A percentile compares a stretch with the other conserved stretches of the same genome.
These are phyloP conservation scores for Conops quadrifasciatus DNA, from an alignment of 2,888 invertebrate genomes.

Conservation along the genomic window DNA sequence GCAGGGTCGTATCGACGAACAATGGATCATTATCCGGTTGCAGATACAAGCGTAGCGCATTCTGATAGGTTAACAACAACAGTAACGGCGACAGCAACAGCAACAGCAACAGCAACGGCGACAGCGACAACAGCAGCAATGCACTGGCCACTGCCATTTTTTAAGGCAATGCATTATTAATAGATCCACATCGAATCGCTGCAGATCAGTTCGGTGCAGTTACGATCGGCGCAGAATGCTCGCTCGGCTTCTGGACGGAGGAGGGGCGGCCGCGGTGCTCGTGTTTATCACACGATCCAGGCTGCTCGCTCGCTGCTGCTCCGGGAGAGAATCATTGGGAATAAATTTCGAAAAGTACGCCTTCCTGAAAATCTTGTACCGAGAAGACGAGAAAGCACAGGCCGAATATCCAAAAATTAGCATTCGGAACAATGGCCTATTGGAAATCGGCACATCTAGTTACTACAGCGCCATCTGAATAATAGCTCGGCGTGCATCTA, in stretches of 20 bases:
- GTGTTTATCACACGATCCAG: slow-evolving; percentile 31
- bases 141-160: slow-evolving; percentile 20
- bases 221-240: background rate
- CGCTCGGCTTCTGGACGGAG: no score
- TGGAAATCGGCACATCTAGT: slow-evolving; percentile 30
- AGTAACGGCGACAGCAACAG: background rate
- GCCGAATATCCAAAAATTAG: slow-evolving; percentile 60
- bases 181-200: slow-evolving; percentile 5
- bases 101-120: background rate
- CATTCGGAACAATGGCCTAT: slow-evolving; percentile 63
- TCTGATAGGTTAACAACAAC: slow-evolving; percentile 9
- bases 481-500: background rate
- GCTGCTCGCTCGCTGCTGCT: background rate
- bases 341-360: slow-evolving; percentile 50
- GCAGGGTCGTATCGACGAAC: slow-evolving; percentile 62
- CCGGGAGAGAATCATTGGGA: slow-evolving; percentile 1
- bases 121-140: background rate
- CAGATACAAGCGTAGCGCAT: slow-evolving; percentile 48
- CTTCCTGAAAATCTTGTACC: background rate
- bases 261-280: background rate
- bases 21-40: slow-evolving; percentile 62
- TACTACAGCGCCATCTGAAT: slow-evolving; percentile 11
- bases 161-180: slow-evolving; percentile 8
- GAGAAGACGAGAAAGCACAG: slow-evolving; percentile 37
- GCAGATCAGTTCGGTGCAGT: background rate